Evolutionary conservation across 64 coral and sea anemone genomes (phyloP), one percentile per base, ranked within the genome.

Genomic region (Montipora sp.): DNA sequence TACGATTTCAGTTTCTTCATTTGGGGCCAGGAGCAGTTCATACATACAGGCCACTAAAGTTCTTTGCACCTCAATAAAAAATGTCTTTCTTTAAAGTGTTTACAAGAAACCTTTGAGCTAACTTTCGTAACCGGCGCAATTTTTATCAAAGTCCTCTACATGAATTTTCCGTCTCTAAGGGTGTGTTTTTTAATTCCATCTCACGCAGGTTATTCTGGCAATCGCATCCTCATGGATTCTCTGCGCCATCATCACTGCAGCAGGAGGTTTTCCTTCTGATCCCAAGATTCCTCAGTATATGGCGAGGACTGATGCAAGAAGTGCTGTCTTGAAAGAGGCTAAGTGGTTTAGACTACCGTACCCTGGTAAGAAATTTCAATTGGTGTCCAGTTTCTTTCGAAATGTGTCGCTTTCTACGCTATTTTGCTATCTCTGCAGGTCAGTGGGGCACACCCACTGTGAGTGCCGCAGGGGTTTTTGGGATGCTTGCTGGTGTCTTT

Each of bases 391-490:
- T 36, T 36, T 36, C 36, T 36, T 36, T 36, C 36, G 36, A 36
- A 36, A 36, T 36, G 36, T 36, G 36, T 36, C 36, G 36, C 36
- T 36, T 36, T 36, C 36, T 36, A 36, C 36, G 1, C 2, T 36
- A 36, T 36, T 36, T 36, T 36, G 36, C 36, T 36, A 36, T 12
- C 15, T 47, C 3, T 48, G 6, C 66, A 94, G 95, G 95, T 89
- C 95, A 97, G 36, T 97, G 95, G 95, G 95, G 95, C 18, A 84
- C 50, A 9, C 95, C 95, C 0, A 97, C 95, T 9, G 83, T 97
- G n/a, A 94, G 92, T 72, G 77, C 36, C 7, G 95, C 95, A 11
- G 88, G 78, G 1, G 92, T 94, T 8, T 88, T 98, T 61, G 95
- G 95, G 48, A 98, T 98, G 83, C 53, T 94, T 48, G 88, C 95